Percentiles rank a stretch among this genome's conserved stretches.
phyloP scores from a whole-genome alignment of 1,140 invertebrate genomes.

The Bombus pascuorum region DNA sequence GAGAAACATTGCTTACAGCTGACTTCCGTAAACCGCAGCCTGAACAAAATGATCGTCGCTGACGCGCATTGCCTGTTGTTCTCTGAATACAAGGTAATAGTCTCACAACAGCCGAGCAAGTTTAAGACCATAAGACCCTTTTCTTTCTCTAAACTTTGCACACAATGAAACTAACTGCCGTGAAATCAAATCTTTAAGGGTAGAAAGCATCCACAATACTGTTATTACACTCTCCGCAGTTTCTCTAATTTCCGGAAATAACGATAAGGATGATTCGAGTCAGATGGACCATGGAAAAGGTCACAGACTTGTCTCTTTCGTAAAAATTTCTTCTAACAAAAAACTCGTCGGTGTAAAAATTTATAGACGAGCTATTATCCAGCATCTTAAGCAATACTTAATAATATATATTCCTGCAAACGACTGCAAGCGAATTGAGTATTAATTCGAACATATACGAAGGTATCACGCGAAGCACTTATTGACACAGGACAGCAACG shows the following conservation, averaged over 20 bases:
- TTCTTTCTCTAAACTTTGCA: not conserved
- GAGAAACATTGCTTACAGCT: not conserved
- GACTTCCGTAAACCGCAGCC: constrained; percentile 13
- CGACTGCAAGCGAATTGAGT: not conserved
- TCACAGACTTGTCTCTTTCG: not conserved
- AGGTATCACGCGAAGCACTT: not conserved
- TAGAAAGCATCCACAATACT: not conserved
- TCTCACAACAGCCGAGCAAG: not conserved
- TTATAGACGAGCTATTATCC: not conserved
- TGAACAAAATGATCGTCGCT: not conserved
- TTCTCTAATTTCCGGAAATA: not conserved
- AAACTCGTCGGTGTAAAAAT: not conserved
- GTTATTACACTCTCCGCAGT: not conserved
- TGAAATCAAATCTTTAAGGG: not conserved
- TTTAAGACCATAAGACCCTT: not conserved
- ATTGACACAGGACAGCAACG: not conserved
- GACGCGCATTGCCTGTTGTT: not conserved
- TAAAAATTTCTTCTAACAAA: not conserved
- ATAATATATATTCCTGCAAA: not conserved
- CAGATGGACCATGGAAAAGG: not conserved
- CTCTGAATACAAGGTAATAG: constrained; percentile 9
- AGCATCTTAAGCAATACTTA: not conserved
- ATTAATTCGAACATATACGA: not conserved
- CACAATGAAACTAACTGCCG: not conserved
- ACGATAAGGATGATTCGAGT: not conserved